Percentiles rank a stretch among this genome's conserved stretches.
phyloP scores from a whole-genome alignment of 2,888 invertebrate species.

The Lampropteryx suffumata region DNA sequence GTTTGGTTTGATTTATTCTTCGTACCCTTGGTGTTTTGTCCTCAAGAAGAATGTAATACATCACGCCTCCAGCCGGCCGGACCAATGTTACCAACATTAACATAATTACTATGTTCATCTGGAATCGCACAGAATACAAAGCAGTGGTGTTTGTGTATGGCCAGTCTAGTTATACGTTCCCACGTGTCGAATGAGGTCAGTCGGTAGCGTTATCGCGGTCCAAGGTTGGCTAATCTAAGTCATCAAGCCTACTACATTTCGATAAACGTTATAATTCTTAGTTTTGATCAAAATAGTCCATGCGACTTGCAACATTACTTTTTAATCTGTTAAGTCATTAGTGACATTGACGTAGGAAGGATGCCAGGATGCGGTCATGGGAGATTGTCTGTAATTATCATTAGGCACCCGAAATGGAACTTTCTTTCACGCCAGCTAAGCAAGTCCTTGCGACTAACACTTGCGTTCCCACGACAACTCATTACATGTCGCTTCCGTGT shows the following conservation, averaged over 20 bases:
- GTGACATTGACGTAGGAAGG: slow-evolving; percentile 33
- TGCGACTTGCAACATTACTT: background rate
- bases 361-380: slow-evolving; percentile 40
- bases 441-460: slow-evolving; percentile 43
- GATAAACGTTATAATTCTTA: too few relatives aligned
- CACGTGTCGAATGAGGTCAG: slow-evolving; percentile 30
- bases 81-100: slow-evolving; percentile 48
- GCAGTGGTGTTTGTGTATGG: slow-evolving; percentile 3
- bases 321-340: slow-evolving; percentile 20
- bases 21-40: slow-evolving; percentile 47
- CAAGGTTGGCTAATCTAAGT: slow-evolving; percentile 43
- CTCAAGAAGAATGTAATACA: slow-evolving; percentile 39
- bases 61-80: slow-evolving; percentile 45
- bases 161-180: slow-evolving; percentile 10
- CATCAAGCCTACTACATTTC: slow-evolving; percentile 3
- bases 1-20: slow-evolving; percentile 57
- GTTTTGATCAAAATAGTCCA: too few relatives aligned
- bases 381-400: slow-evolving; percentile 44
- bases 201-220: slow-evolving; percentile 48
- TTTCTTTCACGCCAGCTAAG: slow-evolving; percentile 38
- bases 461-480: slow-evolving; percentile 62
- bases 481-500: slow-evolving; percentile 60
- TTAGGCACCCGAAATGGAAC: slow-evolving; percentile 41
- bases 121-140: slow-evolving; percentile 6
- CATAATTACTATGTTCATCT: slow-evolving; percentile 55